These are phyloP conservation scores for Fringilla coelebs DNA, from an alignment of 2,797 vertebrate genomes.

Conservation along the genomic window DNA sequence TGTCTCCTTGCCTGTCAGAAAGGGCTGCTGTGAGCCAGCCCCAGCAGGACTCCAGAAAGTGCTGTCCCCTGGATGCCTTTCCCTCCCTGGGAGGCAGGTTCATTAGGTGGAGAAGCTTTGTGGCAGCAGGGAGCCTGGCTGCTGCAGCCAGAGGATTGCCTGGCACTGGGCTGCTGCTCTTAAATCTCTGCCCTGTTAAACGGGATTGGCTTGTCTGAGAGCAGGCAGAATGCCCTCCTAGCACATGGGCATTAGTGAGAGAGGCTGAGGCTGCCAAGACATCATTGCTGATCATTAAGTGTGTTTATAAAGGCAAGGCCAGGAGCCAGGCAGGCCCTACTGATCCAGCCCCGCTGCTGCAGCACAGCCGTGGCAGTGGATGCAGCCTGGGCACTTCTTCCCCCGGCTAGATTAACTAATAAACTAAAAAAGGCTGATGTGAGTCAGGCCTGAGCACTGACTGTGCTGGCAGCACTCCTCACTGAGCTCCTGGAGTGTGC, in stretches of 20 bases:
- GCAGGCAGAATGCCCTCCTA: conserved; percentile 38
- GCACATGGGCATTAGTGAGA: conserved; percentile 30
- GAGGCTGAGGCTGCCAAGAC: conserved; percentile 24
- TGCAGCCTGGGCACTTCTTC: not conserved
- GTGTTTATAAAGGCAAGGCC: conserved; percentile 33
- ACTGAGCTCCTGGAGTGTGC: not conserved
- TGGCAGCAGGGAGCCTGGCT: not conserved
- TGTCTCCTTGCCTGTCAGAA: not conserved
- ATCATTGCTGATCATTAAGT: conserved; percentile 48
- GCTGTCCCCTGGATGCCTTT: not conserved
- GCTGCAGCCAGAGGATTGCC: not conserved
- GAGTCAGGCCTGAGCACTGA: not conserved
- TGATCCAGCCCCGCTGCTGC: not conserved
- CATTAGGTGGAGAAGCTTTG: not conserved
- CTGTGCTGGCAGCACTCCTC: not conserved
- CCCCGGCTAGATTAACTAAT: not conserved
- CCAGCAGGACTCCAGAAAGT: not conserved
- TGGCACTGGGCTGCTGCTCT: conserved; percentile 9
- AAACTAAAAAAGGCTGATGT: not conserved
- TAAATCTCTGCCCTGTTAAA: conserved; percentile 61
- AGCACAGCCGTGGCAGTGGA: not conserved
- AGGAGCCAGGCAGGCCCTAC: conserved; percentile 2
- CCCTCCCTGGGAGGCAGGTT: not conserved
- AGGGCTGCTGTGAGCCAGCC: not conserved
- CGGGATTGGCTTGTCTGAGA: not conserved